Evolutionary conservation across 1,140 invertebrate species (phyloP).

Genomic region (Plutomurus gul): DNA sequence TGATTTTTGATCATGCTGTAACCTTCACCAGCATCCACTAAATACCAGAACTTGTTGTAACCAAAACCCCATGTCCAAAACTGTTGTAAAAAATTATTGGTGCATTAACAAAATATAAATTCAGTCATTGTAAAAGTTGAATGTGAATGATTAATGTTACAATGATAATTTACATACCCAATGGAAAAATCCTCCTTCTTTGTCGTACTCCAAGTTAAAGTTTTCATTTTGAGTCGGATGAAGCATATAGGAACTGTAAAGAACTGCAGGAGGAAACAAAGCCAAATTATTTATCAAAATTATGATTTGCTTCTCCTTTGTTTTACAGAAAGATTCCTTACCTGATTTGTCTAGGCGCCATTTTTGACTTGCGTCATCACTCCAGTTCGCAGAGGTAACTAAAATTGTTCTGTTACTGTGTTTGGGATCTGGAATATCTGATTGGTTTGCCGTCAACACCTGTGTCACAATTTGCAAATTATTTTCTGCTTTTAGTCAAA

Average conservation of each 20-base stretch:
- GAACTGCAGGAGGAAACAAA: neutral
- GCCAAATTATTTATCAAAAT: neutral
- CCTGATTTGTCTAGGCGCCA: constrained; percentile 29
- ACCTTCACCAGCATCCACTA: constrained; percentile 7
- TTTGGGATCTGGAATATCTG: neutral
- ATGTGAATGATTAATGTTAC: no score
- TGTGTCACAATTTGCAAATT: neutral
- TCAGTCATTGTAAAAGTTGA: no score
- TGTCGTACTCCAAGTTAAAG: constrained; percentile 23
- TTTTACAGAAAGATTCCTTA: neutral
- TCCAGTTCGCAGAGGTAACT: neutral
- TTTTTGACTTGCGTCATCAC: constrained; percentile 8
- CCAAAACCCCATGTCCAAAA: neutral
- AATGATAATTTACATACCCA: neutral
- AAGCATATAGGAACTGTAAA: constrained; percentile 24
- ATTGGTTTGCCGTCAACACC: neutral
- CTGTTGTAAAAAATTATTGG: neutral
- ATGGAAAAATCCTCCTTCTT: neutral
- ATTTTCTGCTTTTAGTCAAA: neutral
- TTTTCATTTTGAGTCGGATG: constrained; percentile 28
- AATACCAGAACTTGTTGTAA: neutral
- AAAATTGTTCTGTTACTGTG: neutral
- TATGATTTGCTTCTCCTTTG: neutral
- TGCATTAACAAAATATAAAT: neutral
- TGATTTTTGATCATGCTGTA: neutral